Conservation (phyloP, 1,140 invertebrate genomes). For the Drosophila athabasca region DNA sequence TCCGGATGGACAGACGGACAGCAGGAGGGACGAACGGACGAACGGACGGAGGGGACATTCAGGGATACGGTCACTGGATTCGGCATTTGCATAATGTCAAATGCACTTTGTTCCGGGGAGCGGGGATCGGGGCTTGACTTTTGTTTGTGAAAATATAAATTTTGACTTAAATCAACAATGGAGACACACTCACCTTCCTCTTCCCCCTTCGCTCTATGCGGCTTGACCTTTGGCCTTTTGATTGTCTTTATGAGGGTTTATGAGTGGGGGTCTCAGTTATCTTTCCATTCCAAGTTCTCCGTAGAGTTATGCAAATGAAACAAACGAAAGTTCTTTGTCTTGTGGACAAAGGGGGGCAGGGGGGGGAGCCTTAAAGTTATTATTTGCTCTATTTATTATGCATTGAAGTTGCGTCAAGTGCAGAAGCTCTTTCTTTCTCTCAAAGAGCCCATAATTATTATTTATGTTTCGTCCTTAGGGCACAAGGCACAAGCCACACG, state of each 20-base stretch:
- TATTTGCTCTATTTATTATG: conserved; percentile 79
- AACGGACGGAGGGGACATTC: neutral
- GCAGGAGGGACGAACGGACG: conserved; percentile 7
- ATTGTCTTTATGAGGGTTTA: neutral
- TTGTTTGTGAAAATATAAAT: conserved; percentile 56
- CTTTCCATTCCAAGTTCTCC: conserved; percentile 9
- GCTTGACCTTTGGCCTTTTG: conserved; percentile 45
- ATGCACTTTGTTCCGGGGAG: conserved; percentile 30
- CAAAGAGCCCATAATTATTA: conserved; percentile 49
- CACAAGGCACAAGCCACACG: conserved; percentile 15
- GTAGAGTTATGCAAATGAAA: conserved; percentile 45
- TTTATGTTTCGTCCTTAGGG: conserved; percentile 46
- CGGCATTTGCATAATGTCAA: conserved; percentile 69
- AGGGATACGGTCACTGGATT: conserved; percentile 48
- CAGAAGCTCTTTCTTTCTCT: conserved; percentile 4
- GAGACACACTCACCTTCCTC: neutral
- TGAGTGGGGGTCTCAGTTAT: conserved; percentile 1
- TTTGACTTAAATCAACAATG: conserved; percentile 58
- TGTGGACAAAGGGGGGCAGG: neutral
- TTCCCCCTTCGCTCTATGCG: neutral
- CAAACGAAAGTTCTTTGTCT: conserved; percentile 46
- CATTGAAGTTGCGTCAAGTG: conserved; percentile 63
- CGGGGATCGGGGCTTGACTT: conserved; percentile 17
- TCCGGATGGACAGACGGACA: conserved; percentile 5
- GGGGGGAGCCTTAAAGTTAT: conserved; percentile 50